Conservation (phyloP, 2,797 vertebrate species). For the Mormyrus hasselquistii region DNA sequence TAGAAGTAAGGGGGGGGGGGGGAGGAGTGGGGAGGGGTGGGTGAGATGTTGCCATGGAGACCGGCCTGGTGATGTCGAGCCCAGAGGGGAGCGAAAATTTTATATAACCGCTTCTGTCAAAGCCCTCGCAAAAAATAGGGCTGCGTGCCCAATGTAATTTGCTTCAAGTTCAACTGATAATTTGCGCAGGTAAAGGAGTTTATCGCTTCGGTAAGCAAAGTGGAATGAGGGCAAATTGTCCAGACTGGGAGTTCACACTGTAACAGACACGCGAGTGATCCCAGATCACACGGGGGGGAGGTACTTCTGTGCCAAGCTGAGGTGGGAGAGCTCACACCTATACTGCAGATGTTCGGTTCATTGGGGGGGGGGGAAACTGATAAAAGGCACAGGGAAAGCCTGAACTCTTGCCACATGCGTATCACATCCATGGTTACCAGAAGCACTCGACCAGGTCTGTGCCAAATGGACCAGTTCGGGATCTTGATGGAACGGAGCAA, state of each 20-base stretch:
- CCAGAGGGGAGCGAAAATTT: conserved; percentile 48
- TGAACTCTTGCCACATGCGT: not conserved
- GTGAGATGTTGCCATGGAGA: conserved; percentile 60
- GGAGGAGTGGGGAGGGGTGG: conserved; percentile 28
- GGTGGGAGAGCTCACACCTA: not conserved
- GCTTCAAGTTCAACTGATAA: not conserved
- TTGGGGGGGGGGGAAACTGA: not conserved
- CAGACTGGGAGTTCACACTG: not conserved
- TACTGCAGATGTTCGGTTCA: not conserved
- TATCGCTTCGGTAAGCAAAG: not conserved
- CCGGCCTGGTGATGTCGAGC: conserved; percentile 50
- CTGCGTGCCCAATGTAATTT: not conserved
- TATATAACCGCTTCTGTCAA: conserved; percentile 59
- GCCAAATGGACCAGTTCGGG: not conserved
- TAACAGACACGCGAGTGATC: not conserved
- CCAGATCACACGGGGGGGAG: not conserved
- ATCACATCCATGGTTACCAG: not conserved
- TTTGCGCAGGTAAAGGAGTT: not conserved
- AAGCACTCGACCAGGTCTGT: not conserved
- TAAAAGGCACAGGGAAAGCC: not conserved
- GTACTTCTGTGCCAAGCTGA: not conserved
- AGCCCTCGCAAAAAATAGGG: conserved; percentile 2
- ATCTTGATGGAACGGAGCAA: not conserved
- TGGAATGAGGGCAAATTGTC: not conserved
- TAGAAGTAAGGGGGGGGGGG: conserved; percentile 23